Base-by-base conservation (phyloP, 1,140 invertebrate species). In the Scaptodrosophila lebanonensis region DNA sequence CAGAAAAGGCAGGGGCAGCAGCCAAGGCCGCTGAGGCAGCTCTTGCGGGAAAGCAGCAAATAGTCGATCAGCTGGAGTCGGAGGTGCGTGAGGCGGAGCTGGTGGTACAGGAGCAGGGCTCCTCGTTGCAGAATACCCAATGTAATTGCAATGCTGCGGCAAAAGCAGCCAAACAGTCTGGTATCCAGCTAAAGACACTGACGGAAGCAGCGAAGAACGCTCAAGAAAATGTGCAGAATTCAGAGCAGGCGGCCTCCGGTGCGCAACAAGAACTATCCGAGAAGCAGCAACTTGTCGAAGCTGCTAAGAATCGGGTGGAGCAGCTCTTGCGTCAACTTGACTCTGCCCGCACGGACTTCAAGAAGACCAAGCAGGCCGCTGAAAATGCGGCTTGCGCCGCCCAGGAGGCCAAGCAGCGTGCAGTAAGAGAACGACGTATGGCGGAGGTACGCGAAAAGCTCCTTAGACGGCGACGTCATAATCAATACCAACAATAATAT, bases 1-100 rank as follows among this genome's bases (percentile, higher is more conserved):
- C 91, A 0, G 90, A 91, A 16, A 91, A 91, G 71, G 91, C 91
- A 0, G 54, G 89, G 4, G 89, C 91, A 54, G 91, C 91, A 5
- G 91, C 91, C 0, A 91, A 91, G 77, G 91, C 91, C 1, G 91
- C 91, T 0, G 90, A 92, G 56, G 91, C 91, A 0, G 91, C 89
- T 0, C 75, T 92, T 1, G 88, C 91, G 1, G 89, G 90, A 0
- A 92, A 92, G 56, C 88, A 91, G 63, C 88, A 89, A 22, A 88
- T 91, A 3, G 88, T 91, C 0, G 89, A 91, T 35, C 90, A 91
- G 40, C 65, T 91, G 2, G 88, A 90, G 27, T 88, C 89, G 27
- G 90, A 91, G 67, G 88, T 91, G 1, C 88, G 88, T 11, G 92
- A 92, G 66, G 91, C 91, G 0, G 89, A 91, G 44, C 87, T 89